Evolutionary conservation across 2,888 invertebrate species (phyloP).

Genomic region (Congeria kusceri): DNA sequence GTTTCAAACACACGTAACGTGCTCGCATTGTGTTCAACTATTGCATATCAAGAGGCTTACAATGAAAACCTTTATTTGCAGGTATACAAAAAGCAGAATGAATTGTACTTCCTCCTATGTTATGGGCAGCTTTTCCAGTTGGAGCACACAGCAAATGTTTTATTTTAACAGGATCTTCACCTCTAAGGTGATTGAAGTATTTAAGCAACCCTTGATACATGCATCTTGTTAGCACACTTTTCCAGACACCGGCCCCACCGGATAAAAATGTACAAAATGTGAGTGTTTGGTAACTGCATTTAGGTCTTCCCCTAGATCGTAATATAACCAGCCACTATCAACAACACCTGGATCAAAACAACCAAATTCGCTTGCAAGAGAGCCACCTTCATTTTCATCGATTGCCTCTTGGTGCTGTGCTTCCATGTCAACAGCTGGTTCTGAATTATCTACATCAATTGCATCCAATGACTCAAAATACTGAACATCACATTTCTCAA

Average conservation of each 20-base stretch:
- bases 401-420: not conserved
- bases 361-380: not conserved
- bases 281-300: slow-evolving; percentile 3
- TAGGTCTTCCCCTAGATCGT: slow-evolving; percentile 46
- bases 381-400: not conserved
- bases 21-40: slow-evolving; percentile 49
- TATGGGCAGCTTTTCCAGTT: slow-evolving; percentile 57
- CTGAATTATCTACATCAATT: not conserved
- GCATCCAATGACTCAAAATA: not conserved
- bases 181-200: slow-evolving; percentile 27
- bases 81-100: slow-evolving; percentile 52
- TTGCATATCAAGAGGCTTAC: slow-evolving; percentile 55
- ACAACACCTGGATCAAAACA: not conserved
- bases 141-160: slow-evolving; percentile 59
- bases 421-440: not conserved
- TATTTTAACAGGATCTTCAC: slow-evolving; percentile 43
- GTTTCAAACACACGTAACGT: slow-evolving; percentile 35
- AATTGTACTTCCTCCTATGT: slow-evolving; percentile 47
- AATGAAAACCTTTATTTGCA: slow-evolving; percentile 45
- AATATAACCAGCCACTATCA: slow-evolving; percentile 1
- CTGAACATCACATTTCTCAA: slow-evolving; percentile 7
- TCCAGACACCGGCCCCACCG: slow-evolving; percentile 58
- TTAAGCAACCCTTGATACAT: slow-evolving; percentile 52
- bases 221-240: slow-evolving; percentile 39
- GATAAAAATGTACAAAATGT: slow-evolving; percentile 52